phyloP scores from a whole-genome alignment of 2,113 vertebrate genomes.

The Daubentonia madagascariensis region DNA sequence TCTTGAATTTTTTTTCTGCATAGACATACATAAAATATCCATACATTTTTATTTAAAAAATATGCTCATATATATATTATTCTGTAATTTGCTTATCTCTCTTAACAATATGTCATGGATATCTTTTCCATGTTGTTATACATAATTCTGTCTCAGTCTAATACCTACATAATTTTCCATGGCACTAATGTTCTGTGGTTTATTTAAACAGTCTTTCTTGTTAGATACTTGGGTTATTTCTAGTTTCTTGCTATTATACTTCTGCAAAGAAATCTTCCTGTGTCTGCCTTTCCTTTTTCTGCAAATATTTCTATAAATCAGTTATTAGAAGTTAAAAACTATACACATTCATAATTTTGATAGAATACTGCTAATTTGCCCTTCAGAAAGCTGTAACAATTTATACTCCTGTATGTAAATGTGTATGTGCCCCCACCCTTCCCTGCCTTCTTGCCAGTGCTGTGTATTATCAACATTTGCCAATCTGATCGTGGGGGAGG shows the following conservation, averaged over 20 bases:
- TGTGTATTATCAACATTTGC: not conserved
- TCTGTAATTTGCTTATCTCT: not conserved
- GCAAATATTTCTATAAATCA: not conserved
- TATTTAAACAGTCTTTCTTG: not conserved
- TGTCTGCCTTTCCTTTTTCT: not conserved
- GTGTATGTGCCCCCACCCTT: not conserved
- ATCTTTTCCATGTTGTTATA: not conserved
- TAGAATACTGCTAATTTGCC: not conserved
- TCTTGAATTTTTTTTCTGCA: not conserved
- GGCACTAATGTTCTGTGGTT: not conserved
- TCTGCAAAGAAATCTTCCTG: not conserved
- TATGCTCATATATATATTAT: not conserved
- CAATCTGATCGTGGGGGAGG: not conserved
- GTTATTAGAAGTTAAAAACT: not conserved
- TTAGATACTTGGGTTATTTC: not conserved
- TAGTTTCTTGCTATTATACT: not conserved
- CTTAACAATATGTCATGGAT: not conserved
- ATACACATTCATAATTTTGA: not conserved
- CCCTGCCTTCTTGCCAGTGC: not conserved
- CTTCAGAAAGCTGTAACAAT: not conserved
- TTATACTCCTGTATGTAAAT: not conserved
- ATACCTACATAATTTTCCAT: not conserved
- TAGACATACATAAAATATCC: not conserved
- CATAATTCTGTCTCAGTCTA: not conserved
- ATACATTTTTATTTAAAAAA: not conserved